Evolutionary conservation across 2,797 vertebrate species (phyloP).

Genomic region (Pangasius macronema): DNA sequence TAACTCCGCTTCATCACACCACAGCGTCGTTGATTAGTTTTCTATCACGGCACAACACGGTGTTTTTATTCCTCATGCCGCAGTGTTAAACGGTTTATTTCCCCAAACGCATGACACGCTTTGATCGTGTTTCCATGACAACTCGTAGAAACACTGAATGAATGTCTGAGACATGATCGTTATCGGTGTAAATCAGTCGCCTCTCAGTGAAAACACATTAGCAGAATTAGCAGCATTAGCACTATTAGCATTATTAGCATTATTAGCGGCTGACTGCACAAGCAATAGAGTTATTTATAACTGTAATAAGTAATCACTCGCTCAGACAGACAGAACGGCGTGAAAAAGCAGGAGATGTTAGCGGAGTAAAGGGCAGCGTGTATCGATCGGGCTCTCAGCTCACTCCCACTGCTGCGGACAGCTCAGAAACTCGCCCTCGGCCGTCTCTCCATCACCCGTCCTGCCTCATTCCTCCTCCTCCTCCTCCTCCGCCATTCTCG

Average conservation of each 20-base stretch:
- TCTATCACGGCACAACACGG: neutral
- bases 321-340: neutral
- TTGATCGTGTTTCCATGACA: neutral
- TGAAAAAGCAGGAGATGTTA: slow-evolving; percentile 15
- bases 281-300: neutral
- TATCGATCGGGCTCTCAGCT: slow-evolving; percentile 63
- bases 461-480: neutral
- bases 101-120: neutral
- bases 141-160: neutral
- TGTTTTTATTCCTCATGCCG: neutral
- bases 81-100: neutral
- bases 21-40: neutral
- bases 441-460: slow-evolving; percentile 68
- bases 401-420: slow-evolving; percentile 43
- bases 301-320: neutral
- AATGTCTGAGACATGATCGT: neutral
- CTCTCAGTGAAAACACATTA: neutral
- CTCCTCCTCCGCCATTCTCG: slow-evolving; percentile 52
- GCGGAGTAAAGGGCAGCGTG: slow-evolving; percentile 50
- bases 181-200: neutral
- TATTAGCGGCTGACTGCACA: neutral
- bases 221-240: neutral
- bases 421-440: slow-evolving; percentile 66
- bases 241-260: neutral
- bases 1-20: neutral